Percentiles rank a stretch among this genome's conserved stretches.
phyloP scores from a whole-genome alignment of 2,888 invertebrate species.

The Ectemnius continuus region DNA sequence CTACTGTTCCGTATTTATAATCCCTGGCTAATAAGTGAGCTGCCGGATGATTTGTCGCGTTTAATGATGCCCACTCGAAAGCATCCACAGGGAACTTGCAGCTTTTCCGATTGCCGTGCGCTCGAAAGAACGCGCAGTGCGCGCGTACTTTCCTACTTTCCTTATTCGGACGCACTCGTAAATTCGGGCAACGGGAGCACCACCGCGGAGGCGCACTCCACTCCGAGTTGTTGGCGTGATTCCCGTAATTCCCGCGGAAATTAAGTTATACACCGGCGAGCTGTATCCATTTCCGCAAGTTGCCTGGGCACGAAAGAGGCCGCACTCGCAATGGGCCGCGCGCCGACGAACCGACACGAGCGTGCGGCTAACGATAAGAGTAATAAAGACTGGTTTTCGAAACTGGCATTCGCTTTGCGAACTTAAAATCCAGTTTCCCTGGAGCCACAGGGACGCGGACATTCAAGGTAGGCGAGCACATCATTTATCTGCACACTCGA shows the following conservation, averaged over 20 bases:
- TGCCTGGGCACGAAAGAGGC: no score
- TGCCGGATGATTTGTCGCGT: no score
- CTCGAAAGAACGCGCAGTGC: neutral
- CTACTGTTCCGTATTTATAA: neutral
- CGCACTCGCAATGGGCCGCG: no score
- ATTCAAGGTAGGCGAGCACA: neutral
- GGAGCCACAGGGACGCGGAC: no score
- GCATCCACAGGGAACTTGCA: no score
- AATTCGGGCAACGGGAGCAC: neutral
- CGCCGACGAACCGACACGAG: no score
- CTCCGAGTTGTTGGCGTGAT: slow-evolving; percentile 1
- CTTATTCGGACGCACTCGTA: slow-evolving; percentile 14
- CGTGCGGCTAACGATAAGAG: no score
- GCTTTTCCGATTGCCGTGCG: no score
- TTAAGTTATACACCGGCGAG: slow-evolving; percentile 30
- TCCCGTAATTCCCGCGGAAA: slow-evolving; percentile 10
- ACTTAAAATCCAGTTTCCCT: no score
- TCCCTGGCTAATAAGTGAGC: neutral
- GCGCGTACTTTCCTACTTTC: neutral
- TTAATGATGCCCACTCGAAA: no score
- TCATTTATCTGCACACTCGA: neutral
- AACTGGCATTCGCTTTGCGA: no score
- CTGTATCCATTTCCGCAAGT: slow-evolving; percentile 1
- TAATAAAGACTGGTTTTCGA: no score
- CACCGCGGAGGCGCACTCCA: slow-evolving; percentile 16